Evolutionary conservation across 2,888 invertebrate genomes (phyloP), one percentile per base, ranked within the genome.

Genomic region (Pachymerium ferrugineum): DNA sequence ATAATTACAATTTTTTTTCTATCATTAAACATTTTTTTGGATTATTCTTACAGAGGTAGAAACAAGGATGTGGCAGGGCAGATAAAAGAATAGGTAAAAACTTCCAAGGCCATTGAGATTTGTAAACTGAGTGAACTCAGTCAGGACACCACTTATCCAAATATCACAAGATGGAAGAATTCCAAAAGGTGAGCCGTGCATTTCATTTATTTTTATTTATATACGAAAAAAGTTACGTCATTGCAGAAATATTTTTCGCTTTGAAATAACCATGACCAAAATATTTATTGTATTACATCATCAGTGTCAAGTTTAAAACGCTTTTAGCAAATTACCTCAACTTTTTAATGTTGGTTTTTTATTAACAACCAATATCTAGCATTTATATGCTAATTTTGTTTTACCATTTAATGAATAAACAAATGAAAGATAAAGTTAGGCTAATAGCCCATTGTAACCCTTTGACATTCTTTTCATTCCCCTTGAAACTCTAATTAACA

Each of bases 301-400:
- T 62, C 62, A 62, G 62, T 62, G 62, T 62, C 62, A 62, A 62
- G 62, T 62, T 62, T 62, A 62, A 54, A 54, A n/a, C n/a, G n/a
- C n/a, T n/a, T n/a, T n/a, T n/a, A n/a, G n/a, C n/a, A n/a, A n/a
- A n/a, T n/a, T n/a, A n/a, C n/a, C n/a, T n/a, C n/a, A n/a, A n/a
- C n/a, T n/a, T n/a, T n/a, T n/a, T n/a, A n/a, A n/a, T n/a, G n/a
- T n/a, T n/a, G n/a, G n/a, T n/a, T n/a, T n/a, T n/a, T n/a, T n/a
- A n/a, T n/a, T n/a, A n/a, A n/a, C n/a, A n/a, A n/a, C n/a, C n/a
- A n/a, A n/a, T n/a, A n/a, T n/a, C n/a, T n/a, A n/a, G n/a, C n/a
- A n/a, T n/a, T n/a, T n/a, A n/a, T n/a, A n/a, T n/a, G n/a, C n/a
- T n/a, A n/a, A n/a, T n/a, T n/a, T n/a, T n/a, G n/a, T n/a, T n/a